A percentile compares a stretch with the other conserved stretches of the same genome.
phyloP scores from a whole-genome alignment of 2,888 invertebrate species.

The Oegoconia quadripuncta region DNA sequence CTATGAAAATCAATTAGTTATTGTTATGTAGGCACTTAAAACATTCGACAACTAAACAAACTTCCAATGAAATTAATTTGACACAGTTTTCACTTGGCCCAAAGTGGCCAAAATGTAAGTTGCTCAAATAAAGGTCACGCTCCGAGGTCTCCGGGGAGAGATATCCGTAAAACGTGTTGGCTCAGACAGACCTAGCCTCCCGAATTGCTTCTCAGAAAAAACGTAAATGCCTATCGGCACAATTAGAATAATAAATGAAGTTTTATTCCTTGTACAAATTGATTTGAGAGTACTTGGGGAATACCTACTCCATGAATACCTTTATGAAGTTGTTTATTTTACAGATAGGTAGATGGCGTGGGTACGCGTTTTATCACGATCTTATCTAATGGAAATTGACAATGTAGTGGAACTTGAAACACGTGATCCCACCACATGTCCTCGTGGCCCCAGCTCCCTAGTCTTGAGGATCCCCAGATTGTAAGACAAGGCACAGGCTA shows the following conservation, averaged over 20 bases:
- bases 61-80: background rate
- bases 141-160: background rate
- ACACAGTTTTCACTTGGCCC: background rate
- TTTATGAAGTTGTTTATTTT: too few relatives aligned
- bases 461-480: too few relatives aligned
- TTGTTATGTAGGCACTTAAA: too few relatives aligned
- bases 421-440: too few relatives aligned
- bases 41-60: background rate
- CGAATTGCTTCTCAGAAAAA: background rate
- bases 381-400: too few relatives aligned
- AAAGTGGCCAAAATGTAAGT: background rate
- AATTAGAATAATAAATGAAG: background rate
- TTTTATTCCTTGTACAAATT: background rate
- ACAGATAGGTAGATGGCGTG: too few relatives aligned
- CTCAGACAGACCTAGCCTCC: background rate
- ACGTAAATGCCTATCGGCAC: background rate
- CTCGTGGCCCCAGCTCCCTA: too few relatives aligned
- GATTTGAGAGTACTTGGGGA: background rate
- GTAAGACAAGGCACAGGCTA: too few relatives aligned
- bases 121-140: background rate
- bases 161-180: background rate
- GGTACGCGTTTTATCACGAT: too few relatives aligned
- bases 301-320: background rate
- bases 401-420: too few relatives aligned
- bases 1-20: too few relatives aligned